Conservation (phyloP, 2,888 invertebrate species). For the Polyploca ridens region DNA sequence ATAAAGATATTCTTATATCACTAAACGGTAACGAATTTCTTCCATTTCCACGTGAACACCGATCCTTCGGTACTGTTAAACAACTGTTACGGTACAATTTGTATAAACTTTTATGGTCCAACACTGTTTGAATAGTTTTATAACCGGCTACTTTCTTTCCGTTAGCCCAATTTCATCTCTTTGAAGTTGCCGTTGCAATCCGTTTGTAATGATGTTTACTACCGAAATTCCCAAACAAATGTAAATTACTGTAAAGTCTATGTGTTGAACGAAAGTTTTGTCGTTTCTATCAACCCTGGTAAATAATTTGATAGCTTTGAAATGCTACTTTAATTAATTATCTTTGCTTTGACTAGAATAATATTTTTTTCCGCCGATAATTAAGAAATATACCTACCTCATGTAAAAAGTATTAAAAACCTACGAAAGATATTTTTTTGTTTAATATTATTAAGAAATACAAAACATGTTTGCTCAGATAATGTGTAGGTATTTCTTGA, state of each 20-base stretch:
- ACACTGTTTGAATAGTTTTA: conserved; percentile 54
- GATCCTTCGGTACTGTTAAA: conserved; percentile 41
- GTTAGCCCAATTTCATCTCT: conserved; percentile 68
- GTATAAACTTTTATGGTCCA: conserved; percentile 51
- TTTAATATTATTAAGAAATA: too few relatives aligned
- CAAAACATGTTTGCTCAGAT: too few relatives aligned
- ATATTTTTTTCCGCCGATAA: too few relatives aligned
- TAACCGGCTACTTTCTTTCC: conserved; percentile 75
- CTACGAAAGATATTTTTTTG: too few relatives aligned
- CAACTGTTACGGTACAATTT: conserved; percentile 38
- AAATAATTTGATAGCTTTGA: too few relatives aligned
- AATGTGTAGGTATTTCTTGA: too few relatives aligned
- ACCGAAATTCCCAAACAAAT: neutral
- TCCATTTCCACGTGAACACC: conserved; percentile 19
- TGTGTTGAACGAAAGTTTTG: neutral
- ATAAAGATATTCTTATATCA: conserved; percentile 28
- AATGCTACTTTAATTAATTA: too few relatives aligned
- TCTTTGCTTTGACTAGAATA: too few relatives aligned
- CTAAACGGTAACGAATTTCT: conserved; percentile 38
- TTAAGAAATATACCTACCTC: too few relatives aligned
- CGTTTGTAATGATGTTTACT: conserved; percentile 42
- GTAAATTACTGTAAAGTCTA: neutral
- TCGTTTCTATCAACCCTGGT: neutral
- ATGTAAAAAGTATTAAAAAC: too few relatives aligned
- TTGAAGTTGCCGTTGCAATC: conserved; percentile 65